These are phyloP conservation scores for Gouania willdenowi DNA, from an alignment of 2,797 vertebrate species.

Conservation along the genomic window DNA sequence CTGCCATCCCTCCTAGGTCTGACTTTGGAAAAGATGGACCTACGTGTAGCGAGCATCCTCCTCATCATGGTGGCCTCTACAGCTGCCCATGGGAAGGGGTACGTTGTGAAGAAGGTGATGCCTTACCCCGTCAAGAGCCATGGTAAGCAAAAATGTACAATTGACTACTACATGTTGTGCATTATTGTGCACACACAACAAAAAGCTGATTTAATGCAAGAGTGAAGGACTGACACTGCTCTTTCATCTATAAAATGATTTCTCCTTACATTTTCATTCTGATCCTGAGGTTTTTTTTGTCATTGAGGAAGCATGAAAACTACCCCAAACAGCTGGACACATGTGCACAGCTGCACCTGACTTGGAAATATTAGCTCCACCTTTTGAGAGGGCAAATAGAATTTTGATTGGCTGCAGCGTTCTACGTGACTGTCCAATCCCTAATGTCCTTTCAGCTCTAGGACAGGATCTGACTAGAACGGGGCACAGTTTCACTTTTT, in stretches of 20 bases:
- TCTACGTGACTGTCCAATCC: conserved; percentile 35
- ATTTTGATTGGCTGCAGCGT: conserved; percentile 56
- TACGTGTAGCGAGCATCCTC: conserved; percentile 77
- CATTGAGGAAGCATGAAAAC: neutral
- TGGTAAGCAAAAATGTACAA: conserved; percentile 80
- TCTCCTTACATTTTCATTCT: no score
- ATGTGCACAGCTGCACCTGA: conserved; percentile 30
- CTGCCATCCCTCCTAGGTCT: conserved; percentile 62
- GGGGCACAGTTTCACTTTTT: neutral
- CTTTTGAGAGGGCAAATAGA: conserved; percentile 5
- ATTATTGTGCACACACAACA: no score
- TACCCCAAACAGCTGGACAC: conserved; percentile 9
- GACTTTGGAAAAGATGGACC: conserved; percentile 83
- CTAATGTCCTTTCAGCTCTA: conserved; percentile 1
- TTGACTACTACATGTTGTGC: no score
- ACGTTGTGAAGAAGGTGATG: conserved; percentile 86
- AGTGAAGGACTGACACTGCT: no score
- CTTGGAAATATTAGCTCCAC: conserved; percentile 43
- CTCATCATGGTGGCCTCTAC: conserved; percentile 78
- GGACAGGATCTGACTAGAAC: no score
- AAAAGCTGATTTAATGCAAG: no score
- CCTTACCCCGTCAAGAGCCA: conserved; percentile 87
- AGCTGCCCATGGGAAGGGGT: conserved; percentile 81
- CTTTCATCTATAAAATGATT: no score
- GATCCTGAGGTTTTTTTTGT: conserved; percentile 1